Conservation (phyloP, 1,140 invertebrate species). For the Diploscapter pachys region DNA sequence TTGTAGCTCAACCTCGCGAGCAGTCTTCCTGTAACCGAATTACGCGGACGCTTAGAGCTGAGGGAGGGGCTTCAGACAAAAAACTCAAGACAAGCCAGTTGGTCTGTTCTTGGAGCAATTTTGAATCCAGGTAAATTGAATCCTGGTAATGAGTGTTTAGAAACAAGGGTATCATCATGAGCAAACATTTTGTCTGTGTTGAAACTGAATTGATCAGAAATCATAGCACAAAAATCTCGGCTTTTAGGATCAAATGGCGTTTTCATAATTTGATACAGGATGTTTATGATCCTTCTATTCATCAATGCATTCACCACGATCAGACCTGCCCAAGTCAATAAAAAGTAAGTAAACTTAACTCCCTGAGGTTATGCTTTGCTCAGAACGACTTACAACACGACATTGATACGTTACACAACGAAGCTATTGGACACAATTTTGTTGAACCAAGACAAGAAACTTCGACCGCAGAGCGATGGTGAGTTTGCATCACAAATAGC, state of each 20-base stretch:
- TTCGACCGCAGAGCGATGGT: constrained; percentile 61
- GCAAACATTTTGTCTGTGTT: too few relatives aligned
- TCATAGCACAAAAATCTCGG: neutral
- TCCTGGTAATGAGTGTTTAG: too few relatives aligned
- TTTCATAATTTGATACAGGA: constrained; percentile 5
- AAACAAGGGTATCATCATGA: too few relatives aligned
- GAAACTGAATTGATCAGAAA: neutral
- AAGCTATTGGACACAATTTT: constrained; percentile 63
- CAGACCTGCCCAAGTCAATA: neutral
- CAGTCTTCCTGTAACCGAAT: too few relatives aligned
- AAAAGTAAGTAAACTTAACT: neutral
- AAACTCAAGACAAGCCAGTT: too few relatives aligned
- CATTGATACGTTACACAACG: constrained; percentile 66
- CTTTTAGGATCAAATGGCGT: neutral
- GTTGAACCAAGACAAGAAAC: constrained; percentile 64
- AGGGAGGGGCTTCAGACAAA: too few relatives aligned
- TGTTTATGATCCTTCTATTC: constrained; percentile 10
- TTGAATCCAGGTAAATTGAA: too few relatives aligned
- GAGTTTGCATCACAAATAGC: constrained; percentile 60
- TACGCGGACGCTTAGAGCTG: too few relatives aligned
- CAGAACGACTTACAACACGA: constrained; percentile 44
- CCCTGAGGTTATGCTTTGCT: constrained; percentile 3
- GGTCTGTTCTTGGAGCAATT: too few relatives aligned
- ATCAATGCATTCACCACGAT: constrained; percentile 7
- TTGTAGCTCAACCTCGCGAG: too few relatives aligned